Conservation (phyloP, 2,113 vertebrate genomes). For the Notechis scutatus region DNA sequence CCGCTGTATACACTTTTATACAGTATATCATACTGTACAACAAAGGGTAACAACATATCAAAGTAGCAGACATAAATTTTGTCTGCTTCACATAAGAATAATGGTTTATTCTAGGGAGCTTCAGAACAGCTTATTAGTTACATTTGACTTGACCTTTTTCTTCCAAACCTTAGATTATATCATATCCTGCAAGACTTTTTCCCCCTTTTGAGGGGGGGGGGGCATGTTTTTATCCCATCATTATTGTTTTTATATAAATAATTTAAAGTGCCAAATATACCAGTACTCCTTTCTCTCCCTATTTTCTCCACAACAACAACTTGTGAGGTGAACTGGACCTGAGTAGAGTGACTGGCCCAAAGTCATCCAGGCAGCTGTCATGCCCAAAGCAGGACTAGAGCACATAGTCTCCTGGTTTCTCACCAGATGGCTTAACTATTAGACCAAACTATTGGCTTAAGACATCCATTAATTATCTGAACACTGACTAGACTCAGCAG, state of each 20-base stretch:
- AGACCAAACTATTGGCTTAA: not conserved
- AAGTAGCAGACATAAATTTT: not conserved
- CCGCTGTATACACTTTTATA: not conserved
- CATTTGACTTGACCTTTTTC: not conserved
- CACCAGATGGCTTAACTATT: not conserved
- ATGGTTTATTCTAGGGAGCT: not conserved
- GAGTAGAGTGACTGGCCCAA: not conserved
- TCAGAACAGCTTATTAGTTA: not conserved
- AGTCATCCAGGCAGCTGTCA: not conserved
- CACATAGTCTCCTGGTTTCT: not conserved
- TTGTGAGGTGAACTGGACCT: not conserved
- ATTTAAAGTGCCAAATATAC: not conserved
- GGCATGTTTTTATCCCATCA: not conserved
- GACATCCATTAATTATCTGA: not conserved
- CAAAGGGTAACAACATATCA: not conserved
- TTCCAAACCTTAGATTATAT: not conserved
- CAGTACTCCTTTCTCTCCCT: not conserved
- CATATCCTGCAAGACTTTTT: not conserved
- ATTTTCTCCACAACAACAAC: not conserved
- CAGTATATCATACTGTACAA: not conserved
- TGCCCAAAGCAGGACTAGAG: not conserved
- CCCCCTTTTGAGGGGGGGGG: not conserved
- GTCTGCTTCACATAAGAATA: not conserved
- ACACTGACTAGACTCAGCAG: not conserved
- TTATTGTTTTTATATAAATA: not conserved